Conservation (phyloP, 37 sponge, comb jelly and placozoan genomes). For the Spongilla lacustris region DNA sequence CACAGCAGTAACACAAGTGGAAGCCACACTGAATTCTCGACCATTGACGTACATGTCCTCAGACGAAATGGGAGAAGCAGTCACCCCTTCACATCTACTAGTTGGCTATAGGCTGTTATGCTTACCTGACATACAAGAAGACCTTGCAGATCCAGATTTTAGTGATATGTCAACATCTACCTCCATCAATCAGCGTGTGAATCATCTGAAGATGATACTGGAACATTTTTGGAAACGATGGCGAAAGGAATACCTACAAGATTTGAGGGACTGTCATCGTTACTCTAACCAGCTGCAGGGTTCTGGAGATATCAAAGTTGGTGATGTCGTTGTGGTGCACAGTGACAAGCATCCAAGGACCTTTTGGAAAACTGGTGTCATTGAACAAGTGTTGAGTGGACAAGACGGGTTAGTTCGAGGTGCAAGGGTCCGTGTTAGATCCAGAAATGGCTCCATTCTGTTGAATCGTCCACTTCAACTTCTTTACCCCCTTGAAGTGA, state of each 20-base stretch:
- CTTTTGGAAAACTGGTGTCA: conserved; percentile 22
- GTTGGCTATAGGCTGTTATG: conserved; percentile 18
- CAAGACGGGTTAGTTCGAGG: conserved; percentile 5
- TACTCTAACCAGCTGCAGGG: not conserved
- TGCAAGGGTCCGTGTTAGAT: conserved; percentile 13
- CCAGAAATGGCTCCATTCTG: not conserved
- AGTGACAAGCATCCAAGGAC: conserved; percentile 28
- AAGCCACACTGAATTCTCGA: conserved; percentile 34
- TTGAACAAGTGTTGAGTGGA: conserved; percentile 9
- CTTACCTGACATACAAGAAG: conserved; percentile 18
- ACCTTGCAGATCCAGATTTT: conserved; percentile 10
- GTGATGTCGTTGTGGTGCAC: conserved; percentile 33
- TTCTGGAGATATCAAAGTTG: conserved; percentile 2
- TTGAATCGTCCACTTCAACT: conserved; percentile 10
- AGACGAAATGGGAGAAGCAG: conserved; percentile 20
- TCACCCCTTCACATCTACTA: conserved; percentile 46
- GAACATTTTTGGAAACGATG: conserved; percentile 27
- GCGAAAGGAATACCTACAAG: conserved; percentile 20
- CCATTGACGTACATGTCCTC: conserved; percentile 35
- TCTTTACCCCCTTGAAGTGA: conserved; percentile 28
- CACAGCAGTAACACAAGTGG: conserved; percentile 24
- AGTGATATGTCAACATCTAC: not conserved
- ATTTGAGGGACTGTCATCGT: not conserved
- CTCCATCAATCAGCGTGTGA: not conserved
- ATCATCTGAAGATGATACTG: not conserved